Evolutionary conservation across 2,888 invertebrate genomes (phyloP), one percentile per base, ranked within the genome.

Genomic region (Napeogenes sylphis): DNA sequence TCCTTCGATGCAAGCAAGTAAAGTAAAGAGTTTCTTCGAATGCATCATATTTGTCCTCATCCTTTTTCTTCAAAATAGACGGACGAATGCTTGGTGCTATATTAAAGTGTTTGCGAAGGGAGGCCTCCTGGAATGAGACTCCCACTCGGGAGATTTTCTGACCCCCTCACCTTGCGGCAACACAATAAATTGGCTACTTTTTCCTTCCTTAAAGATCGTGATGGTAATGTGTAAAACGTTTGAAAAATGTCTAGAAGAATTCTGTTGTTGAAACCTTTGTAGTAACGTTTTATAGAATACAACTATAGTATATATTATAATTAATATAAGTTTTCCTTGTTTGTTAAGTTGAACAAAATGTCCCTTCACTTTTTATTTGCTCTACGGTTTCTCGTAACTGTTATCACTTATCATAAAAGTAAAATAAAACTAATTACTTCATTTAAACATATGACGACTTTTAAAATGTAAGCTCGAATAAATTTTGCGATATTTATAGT

Each of bases 51-150:
- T 67, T 67, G 62, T 63, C 54, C 61, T 47, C 55, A 56, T 67
- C 67, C 62, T 65, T 81, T 77, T 78, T 69, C 72, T 71, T 69
- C 66, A 71, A 68, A 62, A 58, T 62, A 73, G 71, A 72, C 69
- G 71, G 73, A 70, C 71, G 78, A 78, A 80, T 79, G 76, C 78
- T 76, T 69, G 71, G 75, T 74, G 71, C 74, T 69, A 65, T 76
- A 77, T 77, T 75, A 80, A 81, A 82, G 76, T 81, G 80, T 83
- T 81, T 80, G 74, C 78, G 62, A 68, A 68, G 64, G 64, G 67
- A 67, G 67, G 66, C 64, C 68, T 61, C 56, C 60, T 57, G 53
- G 63, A 57, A 63, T 58, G 60, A 58, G 60, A 54, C 53, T 45
- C 30, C 57, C 58, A 58, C 61, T 61, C 62, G 35, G 33, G 65